These are phyloP conservation scores for Apodemia mormo DNA, from an alignment of 2,888 invertebrate genomes.

Conservation along the genomic window DNA sequence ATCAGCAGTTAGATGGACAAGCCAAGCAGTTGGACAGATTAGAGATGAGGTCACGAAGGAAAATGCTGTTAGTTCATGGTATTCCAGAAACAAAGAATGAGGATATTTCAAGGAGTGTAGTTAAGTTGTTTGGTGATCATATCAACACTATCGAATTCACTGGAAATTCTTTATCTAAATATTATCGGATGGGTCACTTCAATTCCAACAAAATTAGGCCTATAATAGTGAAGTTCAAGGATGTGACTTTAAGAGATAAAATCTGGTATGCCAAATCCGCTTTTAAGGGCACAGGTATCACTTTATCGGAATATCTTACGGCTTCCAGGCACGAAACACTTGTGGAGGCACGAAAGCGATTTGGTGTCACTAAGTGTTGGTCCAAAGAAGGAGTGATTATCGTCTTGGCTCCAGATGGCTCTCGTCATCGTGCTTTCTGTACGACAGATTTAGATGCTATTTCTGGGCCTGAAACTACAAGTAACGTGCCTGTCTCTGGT, in stretches of 20 bases:
- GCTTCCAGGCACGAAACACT: not conserved
- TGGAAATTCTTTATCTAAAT: not conserved
- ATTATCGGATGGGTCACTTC: not conserved
- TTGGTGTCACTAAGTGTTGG: conserved; percentile 1
- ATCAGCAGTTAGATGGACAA: not conserved
- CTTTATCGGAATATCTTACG: not conserved
- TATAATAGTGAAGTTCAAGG: not conserved
- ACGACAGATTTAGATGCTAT: not conserved
- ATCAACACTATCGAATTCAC: not conserved
- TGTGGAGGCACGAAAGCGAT: not conserved
- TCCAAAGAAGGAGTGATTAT: not conserved
- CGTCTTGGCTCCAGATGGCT: not conserved
- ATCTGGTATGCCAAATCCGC: not conserved
- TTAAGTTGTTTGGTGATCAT: not conserved
- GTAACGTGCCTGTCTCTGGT: not conserved
- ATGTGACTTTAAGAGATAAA: not conserved
- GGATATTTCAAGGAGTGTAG: not conserved
- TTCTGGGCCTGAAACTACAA: not conserved
- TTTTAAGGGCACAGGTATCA: not conserved
- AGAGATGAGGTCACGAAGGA: conserved; percentile 17
- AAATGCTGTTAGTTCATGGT: conserved; percentile 20
- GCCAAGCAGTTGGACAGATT: not conserved
- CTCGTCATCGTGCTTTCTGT: conserved; percentile 3
- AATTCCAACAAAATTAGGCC: not conserved
- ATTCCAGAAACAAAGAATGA: conserved; percentile 7